phyloP scores from a whole-genome alignment of 2,113 vertebrate genomes.

The Seriola dumerili region DNA sequence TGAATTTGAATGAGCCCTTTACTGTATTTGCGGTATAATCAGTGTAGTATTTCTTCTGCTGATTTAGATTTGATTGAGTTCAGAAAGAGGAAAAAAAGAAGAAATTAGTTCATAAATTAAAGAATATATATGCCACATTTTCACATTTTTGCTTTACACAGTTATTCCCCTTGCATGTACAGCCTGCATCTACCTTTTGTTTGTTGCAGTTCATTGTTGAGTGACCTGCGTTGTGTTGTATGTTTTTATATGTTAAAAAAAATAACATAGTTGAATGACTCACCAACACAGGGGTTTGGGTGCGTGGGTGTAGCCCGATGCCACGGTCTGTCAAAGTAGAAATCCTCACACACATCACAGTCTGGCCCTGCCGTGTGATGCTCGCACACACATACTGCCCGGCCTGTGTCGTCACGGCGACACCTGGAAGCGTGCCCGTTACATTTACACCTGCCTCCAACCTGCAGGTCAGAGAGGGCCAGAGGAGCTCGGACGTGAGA shows the following conservation, averaged over 20 bases:
- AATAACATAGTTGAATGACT: conserved; percentile 61
- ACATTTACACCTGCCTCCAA: conserved; percentile 89
- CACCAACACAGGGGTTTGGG: conserved; percentile 89
- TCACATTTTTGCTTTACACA: too few species aligned
- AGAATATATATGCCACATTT: not conserved
- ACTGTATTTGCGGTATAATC: too few species aligned
- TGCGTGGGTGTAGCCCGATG: conserved; percentile 88
- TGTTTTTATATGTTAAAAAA: too few species aligned
- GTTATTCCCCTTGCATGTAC: too few species aligned
- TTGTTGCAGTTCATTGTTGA: too few species aligned
- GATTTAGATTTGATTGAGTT: too few species aligned
- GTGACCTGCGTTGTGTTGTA: too few species aligned
- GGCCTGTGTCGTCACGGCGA: conserved; percentile 79
- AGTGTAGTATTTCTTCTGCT: too few species aligned
- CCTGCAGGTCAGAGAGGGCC: conserved; percentile 87
- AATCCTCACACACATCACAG: conserved; percentile 88
- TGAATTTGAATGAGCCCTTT: too few species aligned
- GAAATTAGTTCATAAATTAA: too few species aligned
- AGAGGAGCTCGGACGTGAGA: conserved; percentile 49
- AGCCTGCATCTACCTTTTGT: too few species aligned
- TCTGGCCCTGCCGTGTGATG: conserved; percentile 89
- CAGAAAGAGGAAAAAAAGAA: too few species aligned
- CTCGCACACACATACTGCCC: conserved; percentile 84
- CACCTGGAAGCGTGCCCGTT: conserved; percentile 89
- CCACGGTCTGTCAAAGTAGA: conserved; percentile 89